Conservation (phyloP, 1,140 invertebrate species). For the Eueides isabella region DNA sequence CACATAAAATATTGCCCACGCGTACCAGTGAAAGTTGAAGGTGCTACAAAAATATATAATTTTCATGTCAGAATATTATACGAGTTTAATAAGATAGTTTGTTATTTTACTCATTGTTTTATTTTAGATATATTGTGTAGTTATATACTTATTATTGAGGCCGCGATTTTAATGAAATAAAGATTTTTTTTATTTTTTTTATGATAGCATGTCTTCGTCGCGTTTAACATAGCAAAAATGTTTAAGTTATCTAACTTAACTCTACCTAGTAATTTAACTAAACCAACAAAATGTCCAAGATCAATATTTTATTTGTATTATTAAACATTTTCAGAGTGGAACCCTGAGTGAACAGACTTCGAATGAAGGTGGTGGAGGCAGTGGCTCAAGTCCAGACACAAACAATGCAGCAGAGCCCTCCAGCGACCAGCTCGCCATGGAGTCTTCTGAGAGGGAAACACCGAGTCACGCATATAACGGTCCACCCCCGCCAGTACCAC, state of each 20-base stretch:
- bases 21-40: constrained; percentile 64
- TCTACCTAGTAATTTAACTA: not conserved
- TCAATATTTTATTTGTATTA: not conserved
- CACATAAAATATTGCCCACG: constrained; percentile 67
- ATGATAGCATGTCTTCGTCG: not conserved
- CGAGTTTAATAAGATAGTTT: constrained; percentile 41
- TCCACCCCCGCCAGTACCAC: constrained; percentile 75
- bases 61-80: constrained; percentile 57
- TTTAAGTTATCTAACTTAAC: not conserved
- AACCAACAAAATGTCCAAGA: not conserved
- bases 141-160: constrained; percentile 9
- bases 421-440: constrained; percentile 86
- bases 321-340: constrained; percentile 60
- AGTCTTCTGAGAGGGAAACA: constrained; percentile 84
- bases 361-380: constrained; percentile 64
- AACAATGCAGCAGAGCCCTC: constrained; percentile 68
- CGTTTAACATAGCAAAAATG: not conserved
- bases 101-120: constrained; percentile 28
- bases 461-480: constrained; percentile 81
- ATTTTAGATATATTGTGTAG: constrained; percentile 53
- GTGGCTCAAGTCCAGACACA: constrained; percentile 58
- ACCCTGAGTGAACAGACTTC: constrained; percentile 68
- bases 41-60: constrained; percentile 57
- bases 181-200: not conserved
- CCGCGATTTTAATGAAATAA: not conserved